Percentiles rank a stretch among this genome's conserved stretches.
phyloP scores from a whole-genome alignment of 2,888 invertebrate genomes.

The Trypoxylon attenuatum region DNA sequence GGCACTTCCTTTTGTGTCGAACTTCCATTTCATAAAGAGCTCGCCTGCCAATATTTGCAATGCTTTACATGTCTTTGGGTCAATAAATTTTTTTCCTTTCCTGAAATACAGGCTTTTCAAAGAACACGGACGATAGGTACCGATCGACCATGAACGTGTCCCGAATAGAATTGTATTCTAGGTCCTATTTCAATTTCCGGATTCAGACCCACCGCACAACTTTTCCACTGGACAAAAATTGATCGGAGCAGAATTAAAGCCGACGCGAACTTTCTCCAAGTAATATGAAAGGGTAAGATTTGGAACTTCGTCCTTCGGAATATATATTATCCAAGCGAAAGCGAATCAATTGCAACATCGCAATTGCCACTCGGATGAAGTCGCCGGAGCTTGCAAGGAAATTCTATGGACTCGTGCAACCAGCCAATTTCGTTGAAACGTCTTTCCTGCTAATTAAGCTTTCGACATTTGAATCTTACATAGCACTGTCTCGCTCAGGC shows the following conservation, averaged over 20 bases:
- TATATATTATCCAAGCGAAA: too few species aligned
- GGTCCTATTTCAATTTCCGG: too few species aligned
- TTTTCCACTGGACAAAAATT: conserved; percentile 1
- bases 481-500: too few species aligned
- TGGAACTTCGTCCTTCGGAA: background rate
- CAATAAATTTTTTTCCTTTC: too few species aligned
- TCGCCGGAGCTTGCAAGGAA: background rate
- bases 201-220: background rate
- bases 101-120: too few species aligned
- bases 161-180: too few species aligned
- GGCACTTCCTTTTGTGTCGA: too few species aligned
- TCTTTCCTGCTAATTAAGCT: background rate
- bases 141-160: too few species aligned
- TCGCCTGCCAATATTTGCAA: too few species aligned
- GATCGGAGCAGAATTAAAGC: background rate
- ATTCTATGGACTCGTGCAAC: background rate
- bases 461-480: background rate
- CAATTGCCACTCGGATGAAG: background rate
- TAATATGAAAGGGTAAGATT: background rate
- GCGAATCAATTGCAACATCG: background rate
- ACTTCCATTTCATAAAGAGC: too few species aligned
- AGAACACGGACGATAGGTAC: too few species aligned
- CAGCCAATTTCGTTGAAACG: background rate
- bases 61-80: too few species aligned
- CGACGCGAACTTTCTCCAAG: background rate